Percentiles rank a stretch among this genome's conserved stretches.
Conservation (phyloP, 2,888 invertebrate genomes). For the Allacma fusca region DNA sequence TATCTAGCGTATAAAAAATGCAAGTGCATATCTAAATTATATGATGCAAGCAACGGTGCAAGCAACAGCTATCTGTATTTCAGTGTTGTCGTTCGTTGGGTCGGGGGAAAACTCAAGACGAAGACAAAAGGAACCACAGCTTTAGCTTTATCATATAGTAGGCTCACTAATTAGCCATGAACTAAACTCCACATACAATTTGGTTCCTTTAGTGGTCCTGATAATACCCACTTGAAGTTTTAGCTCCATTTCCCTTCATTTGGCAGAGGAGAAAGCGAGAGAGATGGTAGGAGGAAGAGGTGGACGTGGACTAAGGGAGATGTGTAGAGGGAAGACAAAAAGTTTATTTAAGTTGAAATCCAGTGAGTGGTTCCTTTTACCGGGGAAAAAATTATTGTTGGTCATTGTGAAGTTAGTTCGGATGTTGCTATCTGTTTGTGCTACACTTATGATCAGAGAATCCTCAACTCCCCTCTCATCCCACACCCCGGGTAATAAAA, state of each 20-base stretch:
- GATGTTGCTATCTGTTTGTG: neutral
- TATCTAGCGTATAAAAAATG: no score
- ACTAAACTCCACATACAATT: slow-evolving; percentile 16
- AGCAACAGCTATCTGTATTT: no score
- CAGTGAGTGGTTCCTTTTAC: neutral
- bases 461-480: neutral
- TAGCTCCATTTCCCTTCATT: slow-evolving; percentile 6
- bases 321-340: slow-evolving; percentile 6
- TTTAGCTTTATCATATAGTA: slow-evolving; percentile 35
- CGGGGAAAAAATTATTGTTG: slow-evolving; percentile 28
- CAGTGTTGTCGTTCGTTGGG: no score
- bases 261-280: neutral
- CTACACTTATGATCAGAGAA: neutral
- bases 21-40: no score
- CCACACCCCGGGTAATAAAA: neutral
- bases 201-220: neutral
- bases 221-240: slow-evolving; percentile 5
- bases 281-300: no score
- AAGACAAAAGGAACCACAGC: slow-evolving; percentile 22
- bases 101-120: neutral
- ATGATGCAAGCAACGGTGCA: no score
- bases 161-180: slow-evolving; percentile 37
- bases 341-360: slow-evolving; percentile 11
- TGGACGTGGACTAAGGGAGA: no score
- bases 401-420: slow-evolving; percentile 31